A percentile compares a stretch with the other conserved stretches of the same genome.
phyloP scores from a whole-genome alignment of 2,113 vertebrate genomes.

The Aldabrachelys gigantea region DNA sequence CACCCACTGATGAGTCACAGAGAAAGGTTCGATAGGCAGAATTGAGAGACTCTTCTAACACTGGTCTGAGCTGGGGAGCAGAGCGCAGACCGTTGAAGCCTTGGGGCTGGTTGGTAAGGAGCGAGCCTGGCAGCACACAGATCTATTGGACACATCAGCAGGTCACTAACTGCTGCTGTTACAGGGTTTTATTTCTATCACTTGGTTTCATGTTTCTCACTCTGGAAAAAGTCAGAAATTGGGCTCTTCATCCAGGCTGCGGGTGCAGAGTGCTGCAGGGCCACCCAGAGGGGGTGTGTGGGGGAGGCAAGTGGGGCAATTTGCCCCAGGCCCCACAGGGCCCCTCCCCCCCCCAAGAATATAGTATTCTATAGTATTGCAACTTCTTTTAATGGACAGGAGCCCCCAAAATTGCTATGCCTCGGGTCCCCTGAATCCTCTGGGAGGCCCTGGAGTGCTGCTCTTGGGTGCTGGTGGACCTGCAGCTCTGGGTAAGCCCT shows the following conservation, averaged over 20 bases:
- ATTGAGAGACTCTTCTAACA: background rate
- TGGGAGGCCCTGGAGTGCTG: too few relatives aligned
- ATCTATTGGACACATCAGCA: background rate
- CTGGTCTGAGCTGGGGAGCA: background rate
- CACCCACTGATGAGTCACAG: background rate
- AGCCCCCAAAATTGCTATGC: too few relatives aligned
- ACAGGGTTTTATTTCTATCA: fast-evolving
- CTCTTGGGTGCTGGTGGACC: background rate
- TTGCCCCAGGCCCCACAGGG: too few relatives aligned
- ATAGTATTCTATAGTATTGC: too few relatives aligned
- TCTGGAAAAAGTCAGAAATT: background rate
- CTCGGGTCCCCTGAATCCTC: too few relatives aligned
- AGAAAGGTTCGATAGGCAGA: background rate
- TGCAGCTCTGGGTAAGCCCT: background rate
- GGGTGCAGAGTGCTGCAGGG: background rate
- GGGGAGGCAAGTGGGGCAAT: too few relatives aligned
- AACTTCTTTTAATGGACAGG: too few relatives aligned
- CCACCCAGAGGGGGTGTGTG: too few relatives aligned
- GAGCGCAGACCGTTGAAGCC: background rate
- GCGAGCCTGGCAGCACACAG: background rate
- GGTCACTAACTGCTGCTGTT: background rate
- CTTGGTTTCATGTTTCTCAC: background rate
- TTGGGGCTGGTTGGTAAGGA: background rate
- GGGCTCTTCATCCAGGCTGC: background rate
- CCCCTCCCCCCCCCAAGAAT: too few relatives aligned